phyloP scores from a whole-genome alignment of 2,888 invertebrate genomes.

The Aphodius granarius region DNA sequence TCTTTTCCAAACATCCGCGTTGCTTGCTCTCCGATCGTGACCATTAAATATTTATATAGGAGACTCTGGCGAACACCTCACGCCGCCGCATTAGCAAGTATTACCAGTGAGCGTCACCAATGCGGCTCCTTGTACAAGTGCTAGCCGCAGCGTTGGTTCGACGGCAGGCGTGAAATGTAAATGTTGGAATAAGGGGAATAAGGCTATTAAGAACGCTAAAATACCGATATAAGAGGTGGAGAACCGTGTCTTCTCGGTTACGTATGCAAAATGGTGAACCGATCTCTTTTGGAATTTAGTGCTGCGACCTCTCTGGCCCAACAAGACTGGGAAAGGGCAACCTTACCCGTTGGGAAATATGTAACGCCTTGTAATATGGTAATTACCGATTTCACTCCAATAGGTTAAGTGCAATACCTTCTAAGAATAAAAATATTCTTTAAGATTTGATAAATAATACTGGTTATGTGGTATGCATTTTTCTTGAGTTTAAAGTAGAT shows the following conservation, averaged over 20 bases:
- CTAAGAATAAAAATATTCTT: no score
- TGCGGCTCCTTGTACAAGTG: background rate
- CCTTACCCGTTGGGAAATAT: background rate
- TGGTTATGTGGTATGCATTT: no score
- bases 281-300: background rate
- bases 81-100: conserved; percentile 33
- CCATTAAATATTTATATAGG: conserved; percentile 37
- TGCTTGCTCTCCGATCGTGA: conserved; percentile 32
- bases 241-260: background rate
- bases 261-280: background rate
- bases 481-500: background rate
- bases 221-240: background rate
- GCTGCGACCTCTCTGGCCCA: background rate
- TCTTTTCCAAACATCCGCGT: conserved; percentile 29
- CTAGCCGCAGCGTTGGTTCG: background rate
- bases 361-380: background rate
- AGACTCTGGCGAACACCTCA: conserved; percentile 30
- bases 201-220: background rate
- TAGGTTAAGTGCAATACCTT: background rate
- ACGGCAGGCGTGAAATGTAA: background rate
- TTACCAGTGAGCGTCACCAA: conserved; percentile 1
- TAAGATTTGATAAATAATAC: no score
- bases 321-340: background rate
- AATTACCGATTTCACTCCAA: background rate
- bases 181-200: background rate